Base-by-base conservation (phyloP, 2,797 vertebrate species). In the Sebastes cheni region DNA sequence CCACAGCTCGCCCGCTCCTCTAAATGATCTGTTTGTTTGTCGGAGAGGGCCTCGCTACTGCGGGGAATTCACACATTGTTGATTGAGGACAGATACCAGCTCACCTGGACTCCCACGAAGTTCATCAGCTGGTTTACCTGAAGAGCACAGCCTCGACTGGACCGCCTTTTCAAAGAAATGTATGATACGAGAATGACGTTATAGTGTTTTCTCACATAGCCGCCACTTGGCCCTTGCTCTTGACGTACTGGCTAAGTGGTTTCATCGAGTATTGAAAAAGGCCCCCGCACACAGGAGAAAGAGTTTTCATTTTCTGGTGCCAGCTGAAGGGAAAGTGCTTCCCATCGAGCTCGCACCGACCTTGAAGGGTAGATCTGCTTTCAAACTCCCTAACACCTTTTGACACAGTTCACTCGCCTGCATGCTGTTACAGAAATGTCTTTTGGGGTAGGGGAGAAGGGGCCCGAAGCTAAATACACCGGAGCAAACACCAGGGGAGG, bases 321-420 rank as follows among this genome's bases (percentile, higher is more conserved):
- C 69, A 77, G 81, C 88, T 75, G 83, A 91, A 80, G 81, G 79
- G 36, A 27, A 83, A 90, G 86, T 82, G 92, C 86, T 92, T 92
- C 85, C 93, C 85, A 88, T 92, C 14, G 74, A 60, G 88, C 90
- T 90, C 10, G 65, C 76, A 34, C 79, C 54, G 89, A 89, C 94
- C 93, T 95, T 96, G 92, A 92, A 73, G 90, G 83, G 79, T 91
- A 86, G 93, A 94, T 94, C 94, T 94, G 94, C 93, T 95, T 95
- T 95, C 93, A 94, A 90, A 94, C 94, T 95, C 89, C 36, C 89
- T 91, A 93, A 95, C 90, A 88, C 90, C 91, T 94, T 92, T 84
- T 95, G 94, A 95, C 93, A 95, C 87, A 86, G 90, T 92, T 93
- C 89, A 89, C 91, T 91, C 68, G 89, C 91, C 93, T 93, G 92